Evolutionary conservation across 2,113 vertebrate species (phyloP).

Genomic region (Rhipidura dahli): DNA sequence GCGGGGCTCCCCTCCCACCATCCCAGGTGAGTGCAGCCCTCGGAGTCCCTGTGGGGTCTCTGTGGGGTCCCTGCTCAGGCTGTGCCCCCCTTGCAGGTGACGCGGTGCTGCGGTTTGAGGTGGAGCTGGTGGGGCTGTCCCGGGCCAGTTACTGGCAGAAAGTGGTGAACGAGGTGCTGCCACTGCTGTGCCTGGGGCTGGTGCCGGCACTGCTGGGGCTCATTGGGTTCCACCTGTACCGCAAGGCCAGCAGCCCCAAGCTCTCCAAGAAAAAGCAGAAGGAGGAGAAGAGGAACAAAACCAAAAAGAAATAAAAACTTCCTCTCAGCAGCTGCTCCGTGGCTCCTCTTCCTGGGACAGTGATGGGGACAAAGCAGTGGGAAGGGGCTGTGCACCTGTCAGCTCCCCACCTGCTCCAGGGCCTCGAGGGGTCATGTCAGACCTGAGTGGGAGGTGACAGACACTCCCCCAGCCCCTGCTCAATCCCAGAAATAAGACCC

Average conservation of each 20-base stretch:
- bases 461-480: neutral
- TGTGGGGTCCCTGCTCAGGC: neutral
- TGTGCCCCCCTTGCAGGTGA: constrained; percentile 71
- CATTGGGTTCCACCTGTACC: constrained; percentile 92
- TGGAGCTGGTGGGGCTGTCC: constrained; percentile 85
- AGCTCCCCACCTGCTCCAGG: neutral
- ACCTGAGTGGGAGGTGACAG: accelerated
- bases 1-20: constrained; percentile 87
- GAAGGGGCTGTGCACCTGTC: neutral
- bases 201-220: constrained; percentile 88
- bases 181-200: constrained; percentile 83
- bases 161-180: constrained; percentile 83
- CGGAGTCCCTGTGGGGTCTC: neutral
- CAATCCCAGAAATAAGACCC: neutral
- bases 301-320: constrained; percentile 77
- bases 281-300: constrained; percentile 93
- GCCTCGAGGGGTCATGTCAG: neutral
- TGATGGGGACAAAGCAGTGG: neutral
- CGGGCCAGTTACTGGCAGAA: constrained; percentile 89
- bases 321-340: neutral
- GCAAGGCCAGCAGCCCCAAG: constrained; percentile 81
- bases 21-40: constrained; percentile 82
- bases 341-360: neutral
- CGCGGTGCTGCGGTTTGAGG: constrained; percentile 87
- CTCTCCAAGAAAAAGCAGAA: constrained; percentile 91